These are phyloP conservation scores for Gallinago stenura DNA, from an alignment of 2,797 vertebrate genomes.

Conservation along the genomic window DNA sequence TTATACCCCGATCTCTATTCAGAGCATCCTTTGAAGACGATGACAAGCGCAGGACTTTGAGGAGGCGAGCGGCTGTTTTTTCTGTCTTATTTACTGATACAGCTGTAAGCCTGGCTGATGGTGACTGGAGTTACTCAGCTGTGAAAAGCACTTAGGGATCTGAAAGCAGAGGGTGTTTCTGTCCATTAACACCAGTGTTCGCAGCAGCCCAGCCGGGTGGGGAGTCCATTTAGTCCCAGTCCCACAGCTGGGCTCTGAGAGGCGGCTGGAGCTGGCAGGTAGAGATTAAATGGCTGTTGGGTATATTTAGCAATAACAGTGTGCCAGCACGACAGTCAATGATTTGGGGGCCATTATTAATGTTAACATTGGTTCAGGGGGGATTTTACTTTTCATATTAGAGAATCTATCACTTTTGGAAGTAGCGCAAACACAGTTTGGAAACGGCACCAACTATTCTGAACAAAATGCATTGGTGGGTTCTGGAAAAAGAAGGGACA, in stretches of 20 bases:
- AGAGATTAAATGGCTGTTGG: background rate
- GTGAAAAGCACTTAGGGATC: background rate
- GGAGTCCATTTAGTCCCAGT: background rate
- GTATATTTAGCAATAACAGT: background rate
- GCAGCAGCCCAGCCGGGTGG: background rate
- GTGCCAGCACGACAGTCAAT: background rate
- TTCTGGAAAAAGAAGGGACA: background rate
- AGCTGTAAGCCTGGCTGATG: background rate
- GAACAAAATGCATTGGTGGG: background rate
- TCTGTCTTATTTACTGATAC: background rate
- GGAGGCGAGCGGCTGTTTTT: background rate
- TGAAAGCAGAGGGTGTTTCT: background rate
- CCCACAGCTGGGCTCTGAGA: background rate
- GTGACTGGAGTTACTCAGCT: constrained; percentile 1
- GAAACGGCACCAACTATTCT: background rate
- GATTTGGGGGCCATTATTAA: background rate
- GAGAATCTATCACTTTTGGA: background rate
- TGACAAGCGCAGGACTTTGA: background rate
- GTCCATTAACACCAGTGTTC: background rate
- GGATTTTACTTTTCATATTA: background rate
- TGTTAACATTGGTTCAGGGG: background rate
- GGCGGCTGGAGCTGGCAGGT: background rate
- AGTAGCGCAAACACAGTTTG: background rate
- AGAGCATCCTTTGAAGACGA: background rate
- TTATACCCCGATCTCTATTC: background rate